Conservation (phyloP, 2,797 vertebrate genomes). For the Acipenser ruthenus region DNA sequence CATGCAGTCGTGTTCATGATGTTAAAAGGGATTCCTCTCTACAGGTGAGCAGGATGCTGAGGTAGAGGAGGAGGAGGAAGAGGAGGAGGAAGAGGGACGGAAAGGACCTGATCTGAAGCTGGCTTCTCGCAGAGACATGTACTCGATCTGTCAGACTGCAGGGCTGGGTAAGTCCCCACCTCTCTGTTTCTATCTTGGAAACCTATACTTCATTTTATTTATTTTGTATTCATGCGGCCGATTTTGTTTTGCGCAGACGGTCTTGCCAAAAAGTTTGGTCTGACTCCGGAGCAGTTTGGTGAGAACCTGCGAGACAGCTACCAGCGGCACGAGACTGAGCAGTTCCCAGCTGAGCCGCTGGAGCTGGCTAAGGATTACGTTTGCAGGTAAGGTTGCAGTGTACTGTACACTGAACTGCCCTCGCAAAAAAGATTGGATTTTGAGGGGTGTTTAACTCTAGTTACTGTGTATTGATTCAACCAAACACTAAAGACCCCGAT, state of each 20-base stretch:
- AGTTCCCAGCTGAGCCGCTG: constrained; percentile 92
- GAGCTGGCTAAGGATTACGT: constrained; percentile 96
- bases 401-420: too few species aligned
- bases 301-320: constrained; percentile 97
- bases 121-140: constrained; percentile 96
- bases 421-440: too few species aligned
- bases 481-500: too few species aligned
- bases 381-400: constrained; percentile 63
- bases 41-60: constrained; percentile 68
- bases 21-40: constrained; percentile 3
- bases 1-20: background rate
- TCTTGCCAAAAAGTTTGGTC: constrained; percentile 59
- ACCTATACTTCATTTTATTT: too few species aligned
- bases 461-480: too few species aligned
- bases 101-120: constrained; percentile 94
- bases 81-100: constrained; percentile 79
- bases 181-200: too few species aligned
- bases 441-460: too few species aligned
- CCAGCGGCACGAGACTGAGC: constrained; percentile 94
- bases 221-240: too few species aligned
- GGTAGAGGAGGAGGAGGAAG: constrained; percentile 57
- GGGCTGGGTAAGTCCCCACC: constrained; percentile 74
- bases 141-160: constrained; percentile 91
- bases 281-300: constrained; percentile 96
- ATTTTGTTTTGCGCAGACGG: too few species aligned